A percentile compares a stretch with the other conserved stretches of the same genome.
These are phyloP conservation scores for Anticlea derivata DNA, from an alignment of 2,888 invertebrate species.

Conservation along the genomic window DNA sequence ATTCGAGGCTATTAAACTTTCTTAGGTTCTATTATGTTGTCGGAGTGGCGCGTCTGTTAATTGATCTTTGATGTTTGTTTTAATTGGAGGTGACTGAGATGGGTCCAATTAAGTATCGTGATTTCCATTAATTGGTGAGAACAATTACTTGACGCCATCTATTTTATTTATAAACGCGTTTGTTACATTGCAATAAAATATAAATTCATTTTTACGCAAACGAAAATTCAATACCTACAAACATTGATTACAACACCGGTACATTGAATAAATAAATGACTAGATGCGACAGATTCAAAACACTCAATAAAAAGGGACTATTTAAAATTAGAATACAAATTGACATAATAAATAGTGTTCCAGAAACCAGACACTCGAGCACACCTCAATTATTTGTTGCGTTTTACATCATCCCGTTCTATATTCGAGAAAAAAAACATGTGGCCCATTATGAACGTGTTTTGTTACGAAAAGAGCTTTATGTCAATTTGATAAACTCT, in stretches of 20 bases:
- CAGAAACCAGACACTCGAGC: slow-evolving; percentile 56
- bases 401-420: slow-evolving; percentile 81
- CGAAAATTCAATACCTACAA: too few relatives aligned
- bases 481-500: slow-evolving; percentile 83
- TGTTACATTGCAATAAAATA: too few relatives aligned
- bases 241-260: background rate
- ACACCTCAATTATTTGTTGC: slow-evolving; percentile 64
- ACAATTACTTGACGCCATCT: slow-evolving; percentile 23
- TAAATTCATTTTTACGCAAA: too few relatives aligned
- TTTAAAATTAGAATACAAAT: slow-evolving; percentile 59
- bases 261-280: slow-evolving; percentile 1
- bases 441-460: slow-evolving; percentile 75
- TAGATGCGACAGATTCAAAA: slow-evolving; percentile 31
- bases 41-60: slow-evolving; percentile 51
- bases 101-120: slow-evolving; percentile 12
- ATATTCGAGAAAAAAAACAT: slow-evolving; percentile 67
- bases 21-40: slow-evolving; percentile 65
- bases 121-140: slow-evolving; percentile 15
- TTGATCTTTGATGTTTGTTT: slow-evolving; percentile 25
- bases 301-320: slow-evolving; percentile 48
- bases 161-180: background rate
- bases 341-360: slow-evolving; percentile 60
- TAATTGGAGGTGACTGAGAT: slow-evolving; percentile 22
- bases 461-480: slow-evolving; percentile 71
- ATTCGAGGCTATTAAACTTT: slow-evolving; percentile 60